phyloP scores from a whole-genome alignment of 1,140 invertebrate genomes.

The Patella vulgata region DNA sequence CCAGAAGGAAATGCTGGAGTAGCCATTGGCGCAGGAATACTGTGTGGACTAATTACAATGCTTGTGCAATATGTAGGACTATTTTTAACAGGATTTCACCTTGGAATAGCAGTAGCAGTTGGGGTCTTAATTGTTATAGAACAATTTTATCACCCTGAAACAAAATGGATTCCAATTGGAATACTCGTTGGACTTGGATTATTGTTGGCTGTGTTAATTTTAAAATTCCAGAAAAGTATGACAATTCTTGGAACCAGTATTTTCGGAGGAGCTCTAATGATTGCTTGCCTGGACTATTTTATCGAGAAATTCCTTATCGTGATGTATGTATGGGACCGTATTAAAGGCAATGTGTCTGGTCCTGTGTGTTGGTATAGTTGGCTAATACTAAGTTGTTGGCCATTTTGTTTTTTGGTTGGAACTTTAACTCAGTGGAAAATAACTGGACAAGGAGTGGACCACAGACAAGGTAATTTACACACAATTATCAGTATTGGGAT shows the following conservation, averaged over 20 bases:
- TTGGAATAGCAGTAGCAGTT: constrained; percentile 75
- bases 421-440: constrained; percentile 76
- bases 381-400: constrained; percentile 80
- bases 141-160: constrained; percentile 61
- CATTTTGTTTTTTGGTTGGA: constrained; percentile 76
- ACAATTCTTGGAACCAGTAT: constrained; percentile 82
- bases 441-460: constrained; percentile 78
- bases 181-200: constrained; percentile 76
- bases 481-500: not conserved
- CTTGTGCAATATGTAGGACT: constrained; percentile 85
- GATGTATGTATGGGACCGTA: constrained; percentile 75
- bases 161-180: constrained; percentile 77
- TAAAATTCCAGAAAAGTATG: constrained; percentile 79
- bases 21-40: constrained; percentile 77
- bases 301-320: constrained; percentile 78
- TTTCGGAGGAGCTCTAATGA: constrained; percentile 79
- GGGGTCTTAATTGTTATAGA: constrained; percentile 66
- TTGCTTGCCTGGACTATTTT: constrained; percentile 80
- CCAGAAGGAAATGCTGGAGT: constrained; percentile 80
- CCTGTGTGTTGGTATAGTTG: constrained; percentile 81
- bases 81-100: constrained; percentile 85
- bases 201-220: constrained; percentile 77
- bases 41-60: constrained; percentile 82
- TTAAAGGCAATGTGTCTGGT: constrained; percentile 63
- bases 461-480: constrained; percentile 60